Evolutionary conservation across 2,113 vertebrate genomes (phyloP).

Genomic region (Mesembrinibis cayennensis): DNA sequence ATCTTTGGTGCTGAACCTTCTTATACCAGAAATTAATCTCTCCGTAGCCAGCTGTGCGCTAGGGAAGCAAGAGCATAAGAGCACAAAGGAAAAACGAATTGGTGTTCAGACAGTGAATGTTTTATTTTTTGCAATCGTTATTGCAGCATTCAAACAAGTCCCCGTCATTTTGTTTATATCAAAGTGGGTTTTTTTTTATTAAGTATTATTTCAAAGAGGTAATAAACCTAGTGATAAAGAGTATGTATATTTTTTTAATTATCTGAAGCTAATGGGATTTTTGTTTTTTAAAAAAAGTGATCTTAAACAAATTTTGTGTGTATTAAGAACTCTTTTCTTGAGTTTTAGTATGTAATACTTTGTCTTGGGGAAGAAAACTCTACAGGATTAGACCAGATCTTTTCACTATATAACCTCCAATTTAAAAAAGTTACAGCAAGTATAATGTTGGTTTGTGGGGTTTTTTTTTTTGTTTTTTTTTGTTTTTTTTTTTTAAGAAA

Average conservation of each 20-base stretch:
- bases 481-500: not conserved
- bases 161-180: conserved; percentile 1
- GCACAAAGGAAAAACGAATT: conserved; percentile 20
- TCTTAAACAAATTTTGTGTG: not conserved
- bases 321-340: not conserved
- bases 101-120: not conserved
- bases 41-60: not conserved
- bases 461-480: not conserved
- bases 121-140: not conserved
- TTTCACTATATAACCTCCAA: not conserved
- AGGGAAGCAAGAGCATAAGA: conserved; percentile 29
- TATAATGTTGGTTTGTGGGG: too few relatives aligned
- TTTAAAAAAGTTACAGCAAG: not conserved
- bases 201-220: not conserved
- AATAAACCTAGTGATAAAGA: not conserved
- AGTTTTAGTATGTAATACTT: not conserved
- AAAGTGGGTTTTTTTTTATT: not conserved
- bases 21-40: not conserved
- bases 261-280: not conserved
- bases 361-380: not conserved
- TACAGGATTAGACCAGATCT: not conserved
- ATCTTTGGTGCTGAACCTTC: not conserved
- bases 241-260: not conserved
- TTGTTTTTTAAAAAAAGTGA: not conserved
- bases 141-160: not conserved